These are phyloP conservation scores for Manacus vitellinus DNA, from an alignment of 2,113 vertebrate species.

Conservation along the genomic window DNA sequence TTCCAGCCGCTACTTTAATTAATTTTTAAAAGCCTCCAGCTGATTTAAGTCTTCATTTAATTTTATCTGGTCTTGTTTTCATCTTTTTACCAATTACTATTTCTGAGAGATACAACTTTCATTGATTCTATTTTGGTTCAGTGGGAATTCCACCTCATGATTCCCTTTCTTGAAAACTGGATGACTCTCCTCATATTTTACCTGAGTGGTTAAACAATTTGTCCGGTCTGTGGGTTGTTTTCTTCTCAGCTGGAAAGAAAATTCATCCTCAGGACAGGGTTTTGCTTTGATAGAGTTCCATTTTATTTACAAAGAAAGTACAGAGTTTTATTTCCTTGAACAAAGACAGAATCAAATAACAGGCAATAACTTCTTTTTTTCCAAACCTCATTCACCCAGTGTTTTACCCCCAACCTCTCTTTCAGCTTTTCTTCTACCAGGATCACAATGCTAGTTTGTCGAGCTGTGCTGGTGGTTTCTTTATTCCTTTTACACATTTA, in stretches of 20 bases:
- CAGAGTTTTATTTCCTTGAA: constrained; percentile 39
- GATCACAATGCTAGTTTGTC: background rate
- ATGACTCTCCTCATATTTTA: constrained; percentile 16
- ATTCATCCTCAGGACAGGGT: constrained; percentile 10
- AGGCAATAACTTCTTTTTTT: constrained; percentile 23
- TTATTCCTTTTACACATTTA: constrained; percentile 34
- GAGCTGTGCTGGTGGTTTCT: constrained; percentile 15
- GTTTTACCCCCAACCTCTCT: constrained; percentile 43
- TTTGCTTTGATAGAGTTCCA: constrained; percentile 50
- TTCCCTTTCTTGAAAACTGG: constrained; percentile 3
- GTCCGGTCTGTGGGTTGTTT: constrained; percentile 20
- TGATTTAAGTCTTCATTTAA: constrained; percentile 60
- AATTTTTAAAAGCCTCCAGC: constrained; percentile 62
- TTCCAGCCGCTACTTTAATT: constrained; percentile 56
- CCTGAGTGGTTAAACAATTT: constrained; percentile 50
- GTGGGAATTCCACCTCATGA: constrained; percentile 30
- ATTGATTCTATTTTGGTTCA: constrained; percentile 33
- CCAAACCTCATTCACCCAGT: background rate
- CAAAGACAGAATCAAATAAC: constrained; percentile 31
- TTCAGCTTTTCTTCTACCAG: constrained; percentile 35
- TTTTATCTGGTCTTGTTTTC: constrained; percentile 56
- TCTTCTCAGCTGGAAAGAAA: constrained; percentile 38
- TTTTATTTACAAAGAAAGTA: constrained; percentile 54
- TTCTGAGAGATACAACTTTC: background rate
- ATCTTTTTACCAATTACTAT: constrained; percentile 43